A percentile compares a stretch with the other conserved stretches of the same genome.
Evolutionary conservation across 1,140 invertebrate genomes (phyloP).

Genomic region (Drosophila setifemur): DNA sequence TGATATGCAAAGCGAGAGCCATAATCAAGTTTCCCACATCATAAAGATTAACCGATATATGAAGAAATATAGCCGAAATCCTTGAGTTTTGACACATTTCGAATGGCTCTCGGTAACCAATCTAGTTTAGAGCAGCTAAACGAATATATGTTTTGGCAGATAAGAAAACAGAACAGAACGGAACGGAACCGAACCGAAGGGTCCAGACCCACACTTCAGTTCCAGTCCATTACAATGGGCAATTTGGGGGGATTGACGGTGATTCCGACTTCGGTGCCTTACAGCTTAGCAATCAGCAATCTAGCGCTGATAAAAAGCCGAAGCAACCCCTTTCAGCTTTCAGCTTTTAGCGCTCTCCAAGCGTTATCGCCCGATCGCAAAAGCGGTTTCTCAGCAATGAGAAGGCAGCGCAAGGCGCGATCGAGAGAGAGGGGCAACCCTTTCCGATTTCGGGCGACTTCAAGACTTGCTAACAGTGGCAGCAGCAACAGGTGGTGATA

Average conservation of each 20-base stretch:
- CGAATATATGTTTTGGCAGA: background rate
- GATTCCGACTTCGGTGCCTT: conserved; percentile 1
- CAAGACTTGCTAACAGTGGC: conserved; percentile 57
- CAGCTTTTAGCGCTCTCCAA: background rate
- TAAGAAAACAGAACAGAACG: background rate
- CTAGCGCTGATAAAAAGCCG: conserved; percentile 39
- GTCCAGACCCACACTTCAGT: background rate
- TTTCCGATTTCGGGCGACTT: conserved; percentile 38
- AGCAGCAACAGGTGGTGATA: conserved; percentile 46
- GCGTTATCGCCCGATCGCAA: conserved; percentile 22
- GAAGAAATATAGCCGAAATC: conserved; percentile 8
- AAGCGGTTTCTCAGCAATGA: conserved; percentile 37
- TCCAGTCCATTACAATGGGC: background rate
- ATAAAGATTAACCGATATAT: conserved; percentile 9
- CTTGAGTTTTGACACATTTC: conserved; percentile 3
- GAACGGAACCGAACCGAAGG: background rate
- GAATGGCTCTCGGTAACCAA: background rate
- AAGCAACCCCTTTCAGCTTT: conserved; percentile 4
- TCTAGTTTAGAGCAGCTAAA: background rate
- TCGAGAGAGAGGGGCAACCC: conserved; percentile 31
- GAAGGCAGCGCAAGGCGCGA: conserved; percentile 1
- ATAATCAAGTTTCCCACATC: conserved; percentile 9
- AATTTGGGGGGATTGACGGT: background rate
- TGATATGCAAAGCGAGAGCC: no score
- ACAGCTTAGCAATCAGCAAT: conserved; percentile 17